Conservation (phyloP, 2,888 invertebrate genomes). For the Hypercompe scribonia region DNA sequence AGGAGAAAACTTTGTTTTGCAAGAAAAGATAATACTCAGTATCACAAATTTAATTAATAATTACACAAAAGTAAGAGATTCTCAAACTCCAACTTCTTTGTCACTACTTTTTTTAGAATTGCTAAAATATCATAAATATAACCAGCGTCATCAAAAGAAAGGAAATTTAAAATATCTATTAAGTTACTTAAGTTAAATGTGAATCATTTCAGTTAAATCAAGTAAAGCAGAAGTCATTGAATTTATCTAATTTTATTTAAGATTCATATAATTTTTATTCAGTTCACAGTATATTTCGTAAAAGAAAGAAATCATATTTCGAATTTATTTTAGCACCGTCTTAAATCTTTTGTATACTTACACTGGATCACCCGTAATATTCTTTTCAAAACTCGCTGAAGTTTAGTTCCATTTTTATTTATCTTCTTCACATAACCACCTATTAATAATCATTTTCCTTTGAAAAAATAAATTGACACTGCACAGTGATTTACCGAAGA, state of each 20-base stretch:
- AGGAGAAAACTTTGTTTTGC: not conserved
- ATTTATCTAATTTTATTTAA: not conserved
- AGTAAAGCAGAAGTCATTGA: not conserved
- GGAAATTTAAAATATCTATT: not conserved
- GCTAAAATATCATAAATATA: not conserved
- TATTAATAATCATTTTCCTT: conserved; percentile 57
- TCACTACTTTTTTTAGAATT: not conserved
- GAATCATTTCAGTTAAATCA: not conserved
- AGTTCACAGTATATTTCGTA: conserved; percentile 15
- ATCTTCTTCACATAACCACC: conserved; percentile 55
- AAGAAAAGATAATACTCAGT: not conserved
- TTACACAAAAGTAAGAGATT: not conserved
- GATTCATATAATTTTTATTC: not conserved
- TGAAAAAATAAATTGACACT: conserved; percentile 62
- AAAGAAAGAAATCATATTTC: conserved; percentile 27
- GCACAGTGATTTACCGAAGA: conserved; percentile 68
- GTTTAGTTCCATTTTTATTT: conserved; percentile 54
- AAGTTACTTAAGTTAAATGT: not conserved
- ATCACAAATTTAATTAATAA: not conserved
- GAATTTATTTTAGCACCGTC: conserved; percentile 38
- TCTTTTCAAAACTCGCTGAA: conserved; percentile 54
- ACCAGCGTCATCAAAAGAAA: not conserved
- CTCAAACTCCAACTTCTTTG: not conserved
- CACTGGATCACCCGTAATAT: conserved; percentile 53
- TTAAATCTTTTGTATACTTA: conserved; percentile 53